phyloP scores from a whole-genome alignment of 2,888 invertebrate species.

The Eumacrocentrus americanus region DNA sequence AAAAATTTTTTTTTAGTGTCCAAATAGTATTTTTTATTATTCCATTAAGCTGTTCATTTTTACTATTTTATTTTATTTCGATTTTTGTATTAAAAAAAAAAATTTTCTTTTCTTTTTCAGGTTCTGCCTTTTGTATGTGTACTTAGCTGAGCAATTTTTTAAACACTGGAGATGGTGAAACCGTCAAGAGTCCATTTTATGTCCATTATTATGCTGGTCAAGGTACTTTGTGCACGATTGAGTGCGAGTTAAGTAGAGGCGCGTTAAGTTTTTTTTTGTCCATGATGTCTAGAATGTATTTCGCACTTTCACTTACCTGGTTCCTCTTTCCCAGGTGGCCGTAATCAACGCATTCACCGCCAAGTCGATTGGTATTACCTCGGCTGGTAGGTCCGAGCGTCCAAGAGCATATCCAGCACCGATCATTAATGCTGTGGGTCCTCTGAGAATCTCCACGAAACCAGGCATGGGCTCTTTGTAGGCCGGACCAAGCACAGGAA shows the following conservation, averaged over 20 bases:
- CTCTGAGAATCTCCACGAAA: slow-evolving; percentile 45
- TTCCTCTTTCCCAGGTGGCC: slow-evolving; percentile 47
- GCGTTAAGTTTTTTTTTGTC: background rate
- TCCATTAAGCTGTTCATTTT: too few relatives aligned
- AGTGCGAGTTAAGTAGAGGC: background rate
- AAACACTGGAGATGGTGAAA: background rate
- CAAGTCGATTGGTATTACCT: slow-evolving; percentile 49
- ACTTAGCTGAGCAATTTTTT: too few relatives aligned
- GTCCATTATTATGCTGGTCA: too few relatives aligned
- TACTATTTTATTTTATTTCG: too few relatives aligned
- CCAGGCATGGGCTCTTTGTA: slow-evolving; percentile 52
- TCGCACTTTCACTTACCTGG: slow-evolving; percentile 39
- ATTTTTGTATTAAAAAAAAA: too few relatives aligned
- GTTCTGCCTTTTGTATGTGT: too few relatives aligned
- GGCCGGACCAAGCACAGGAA: slow-evolving; percentile 49
- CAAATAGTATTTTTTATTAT: too few relatives aligned
- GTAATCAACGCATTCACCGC: slow-evolving; percentile 48
- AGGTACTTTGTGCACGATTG: too few relatives aligned
- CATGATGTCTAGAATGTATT: background rate
- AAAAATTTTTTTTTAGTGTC: too few relatives aligned
- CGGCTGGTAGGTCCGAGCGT: slow-evolving; percentile 39
- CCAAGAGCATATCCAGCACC: slow-evolving; percentile 50
- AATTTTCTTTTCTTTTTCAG: too few relatives aligned
- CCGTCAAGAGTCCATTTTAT: background rate
- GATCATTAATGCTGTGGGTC: slow-evolving; percentile 48